Conservation (phyloP, 1,140 invertebrate species). For the Hesperophylax magnus region DNA sequence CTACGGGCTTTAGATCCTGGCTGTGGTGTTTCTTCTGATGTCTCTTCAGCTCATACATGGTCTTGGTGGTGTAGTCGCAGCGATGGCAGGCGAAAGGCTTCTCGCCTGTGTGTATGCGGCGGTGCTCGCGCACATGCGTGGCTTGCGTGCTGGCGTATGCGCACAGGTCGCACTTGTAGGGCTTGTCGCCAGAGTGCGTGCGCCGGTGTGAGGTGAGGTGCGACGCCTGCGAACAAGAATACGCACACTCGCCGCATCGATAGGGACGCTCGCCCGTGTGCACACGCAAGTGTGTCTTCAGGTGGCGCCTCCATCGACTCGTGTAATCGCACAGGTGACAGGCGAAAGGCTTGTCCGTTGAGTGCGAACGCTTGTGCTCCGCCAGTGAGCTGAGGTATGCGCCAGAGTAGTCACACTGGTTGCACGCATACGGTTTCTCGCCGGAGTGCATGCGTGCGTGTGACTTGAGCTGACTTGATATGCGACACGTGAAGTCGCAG, state of each 20-base stretch:
- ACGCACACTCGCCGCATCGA: constrained; percentile 88
- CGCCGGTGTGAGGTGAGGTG: constrained; percentile 81
- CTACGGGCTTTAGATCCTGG: neutral
- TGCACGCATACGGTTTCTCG: constrained; percentile 88
- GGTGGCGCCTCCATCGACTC: constrained; percentile 78
- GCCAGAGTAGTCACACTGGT: constrained; percentile 87
- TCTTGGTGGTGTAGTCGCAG: constrained; percentile 21
- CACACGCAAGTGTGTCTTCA: constrained; percentile 92
- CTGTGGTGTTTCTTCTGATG: constrained; percentile 6
- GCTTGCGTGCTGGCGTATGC: constrained; percentile 25
- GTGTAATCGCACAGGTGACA: constrained; percentile 37
- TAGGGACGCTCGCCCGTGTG: constrained; percentile 90
- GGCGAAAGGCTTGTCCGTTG: constrained; percentile 71
- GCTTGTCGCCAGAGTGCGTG: constrained; percentile 18
- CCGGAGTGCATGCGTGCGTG: constrained; percentile 93
- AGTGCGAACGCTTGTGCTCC: constrained; percentile 91
- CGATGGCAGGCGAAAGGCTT: constrained; percentile 12
- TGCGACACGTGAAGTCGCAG: neutral
- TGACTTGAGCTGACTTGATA: constrained; percentile 78
- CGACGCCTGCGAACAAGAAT: constrained; percentile 69
- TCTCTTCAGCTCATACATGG: constrained; percentile 24
- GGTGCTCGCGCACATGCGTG: constrained; percentile 29
- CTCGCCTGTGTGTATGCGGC: constrained; percentile 25
- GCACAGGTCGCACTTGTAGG: constrained; percentile 32
- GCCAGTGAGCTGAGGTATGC: constrained; percentile 93